Base-by-base conservation (phyloP, 2,888 invertebrate genomes). In the Allolobophora icterica region DNA sequence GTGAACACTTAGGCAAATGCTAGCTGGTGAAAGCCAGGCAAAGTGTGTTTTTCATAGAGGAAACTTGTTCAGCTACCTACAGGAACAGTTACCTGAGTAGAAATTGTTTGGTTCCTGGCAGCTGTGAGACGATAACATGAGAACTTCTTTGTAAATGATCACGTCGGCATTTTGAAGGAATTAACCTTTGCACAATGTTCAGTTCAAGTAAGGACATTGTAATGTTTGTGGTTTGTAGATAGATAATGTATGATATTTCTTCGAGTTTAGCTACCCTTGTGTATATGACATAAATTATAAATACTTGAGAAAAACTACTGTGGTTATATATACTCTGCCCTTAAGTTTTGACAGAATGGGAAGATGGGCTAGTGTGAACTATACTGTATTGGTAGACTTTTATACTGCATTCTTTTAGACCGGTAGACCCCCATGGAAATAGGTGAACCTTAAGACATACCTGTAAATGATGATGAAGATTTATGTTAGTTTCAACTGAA, bases 241-340 rank as follows among this genome's bases (percentile, higher is more conserved):
- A n/a, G 8, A 71, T 71, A 71, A 8, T 71, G 71, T 71, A n/a
- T n/a, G 71, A 71, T 71, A 8, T n/a, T 30, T 71, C n/a, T 30
- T 71, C 8, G n/a, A 71, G 71, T 71, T 30, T n/a, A 71, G n/a
- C 71, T 11, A 71, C 71, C 30, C 30, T n/a, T 71, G 71, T 71
- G 71, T 71, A n/a, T 71, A 71, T n/a, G 71, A 71, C 71, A 30
- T 71, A 71, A 71, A n/a, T 71, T 71, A n/a, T n/a, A 71, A 71
- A 71, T 13, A n/a, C 17, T 24, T 24, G 21, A 24, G 24, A 24
- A 52, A 52, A 52, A 52, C 8, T 15, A 21, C 52, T 52, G 24
- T 2, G 30, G n/a, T n/a, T 11, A 17, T 71, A 8, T n/a, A 71
- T 71, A n/a, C n/a, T 24, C 1, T 52, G 52, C 52, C 24, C 24